Base-by-base conservation (phyloP, 2,888 invertebrate genomes). In the Scaptomyza caliginosa region DNA sequence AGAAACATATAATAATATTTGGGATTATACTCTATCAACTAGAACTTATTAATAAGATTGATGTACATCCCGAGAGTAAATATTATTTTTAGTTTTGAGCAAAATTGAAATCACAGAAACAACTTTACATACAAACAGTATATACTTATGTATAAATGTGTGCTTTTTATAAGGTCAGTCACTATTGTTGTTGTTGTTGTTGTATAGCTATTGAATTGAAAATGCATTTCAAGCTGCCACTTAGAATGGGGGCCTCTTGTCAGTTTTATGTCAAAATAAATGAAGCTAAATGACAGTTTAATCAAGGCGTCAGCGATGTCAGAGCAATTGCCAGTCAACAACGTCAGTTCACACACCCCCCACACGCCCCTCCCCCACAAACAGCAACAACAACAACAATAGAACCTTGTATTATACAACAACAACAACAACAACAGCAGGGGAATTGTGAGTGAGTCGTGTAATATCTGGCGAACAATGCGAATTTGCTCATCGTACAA, bases 281-380 rank as follows among this genome's bases (percentile, higher is more conserved):
- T 90, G 89, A 90, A 90, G 90, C 88, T 89, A 90, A 90, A 87
- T 90, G 90, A 90, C 89, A 89, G 89, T 90, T 90, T 90, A 90
- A 90, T 90, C 90, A 90, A 89, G 85, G 89, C 88, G 88, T 86
- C 86, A 82, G 86, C 82, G 75, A 69, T 77, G 69, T 67, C 73
- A 60, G 59, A 50, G 56, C 66, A 71, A 38, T 66, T 58, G 42
- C 58, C 66, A 78, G 81, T 59, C 79, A 65, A 51, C 43, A 26
- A 2, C 43, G 10, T 39, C 19, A 32, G 13, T 11, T 4, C 24
- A n/a, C n/a, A n/a, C n/a, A n/a, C 40, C 24, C 8, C 32, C 1
- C 6, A n/a, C n/a, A n/a, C 6, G 2, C 7, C 5, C 5, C 7
- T 30, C n/a, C n/a, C 5, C 26, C 8, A 24, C 62, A 42, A 45